A percentile compares a stretch with the other conserved stretches of the same genome.
Conservation (phyloP, 2,888 invertebrate genomes). For the Eupithecia dodoneata region DNA sequence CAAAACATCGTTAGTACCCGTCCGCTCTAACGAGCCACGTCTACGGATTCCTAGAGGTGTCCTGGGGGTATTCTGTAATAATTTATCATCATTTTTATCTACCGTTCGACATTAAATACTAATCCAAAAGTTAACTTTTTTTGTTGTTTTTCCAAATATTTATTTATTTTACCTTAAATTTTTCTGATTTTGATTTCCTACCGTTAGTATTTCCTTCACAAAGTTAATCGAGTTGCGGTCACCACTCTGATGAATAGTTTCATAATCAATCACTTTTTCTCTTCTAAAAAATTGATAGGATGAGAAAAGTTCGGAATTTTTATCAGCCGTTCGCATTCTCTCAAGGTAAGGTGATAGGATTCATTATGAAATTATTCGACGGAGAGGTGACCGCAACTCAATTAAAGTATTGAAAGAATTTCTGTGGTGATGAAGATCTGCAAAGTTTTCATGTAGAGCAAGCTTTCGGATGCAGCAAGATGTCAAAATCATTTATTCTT, state of each 20-base stretch:
- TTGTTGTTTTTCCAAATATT: not conserved
- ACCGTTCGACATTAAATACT: not conserved
- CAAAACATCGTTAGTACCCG: conserved; percentile 43
- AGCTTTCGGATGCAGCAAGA: not conserved
- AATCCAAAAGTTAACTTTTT: not conserved
- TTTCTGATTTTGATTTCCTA: not conserved
- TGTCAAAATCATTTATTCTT: too few species aligned
- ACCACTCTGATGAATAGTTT: too few species aligned
- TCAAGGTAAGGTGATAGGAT: not conserved
- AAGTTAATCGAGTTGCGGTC: too few species aligned
- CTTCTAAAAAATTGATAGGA: too few species aligned
- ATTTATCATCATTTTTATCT: not conserved
- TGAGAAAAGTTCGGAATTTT: not conserved
- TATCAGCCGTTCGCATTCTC: not conserved
- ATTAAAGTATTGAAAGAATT: not conserved
- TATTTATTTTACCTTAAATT: not conserved
- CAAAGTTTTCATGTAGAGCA: not conserved
- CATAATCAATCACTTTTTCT: too few species aligned
- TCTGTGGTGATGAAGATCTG: not conserved
- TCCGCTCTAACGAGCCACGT: conserved; percentile 35
- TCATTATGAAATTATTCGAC: not conserved
- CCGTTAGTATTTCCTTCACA: too few species aligned
- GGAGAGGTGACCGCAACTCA: not conserved
- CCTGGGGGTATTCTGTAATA: conserved; percentile 33
- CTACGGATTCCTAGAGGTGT: conserved; percentile 36